Base-by-base conservation (phyloP, 2,797 vertebrate genomes). In the Otolemur crassicaudatus region DNA sequence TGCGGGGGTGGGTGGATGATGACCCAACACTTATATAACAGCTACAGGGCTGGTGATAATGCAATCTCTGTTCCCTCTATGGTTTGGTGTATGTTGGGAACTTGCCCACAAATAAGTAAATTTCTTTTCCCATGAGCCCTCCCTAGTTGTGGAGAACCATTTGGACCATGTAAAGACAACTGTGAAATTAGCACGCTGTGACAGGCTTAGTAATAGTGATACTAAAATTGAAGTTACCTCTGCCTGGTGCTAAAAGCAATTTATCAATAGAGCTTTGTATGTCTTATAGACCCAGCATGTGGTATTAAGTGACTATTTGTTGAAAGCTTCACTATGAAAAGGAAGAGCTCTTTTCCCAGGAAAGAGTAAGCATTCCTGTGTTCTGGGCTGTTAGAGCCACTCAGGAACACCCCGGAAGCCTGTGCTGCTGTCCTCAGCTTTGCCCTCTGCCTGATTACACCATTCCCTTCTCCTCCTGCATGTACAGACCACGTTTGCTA, bases 131-230 rank as follows among this genome's bases (percentile, higher is more conserved):
- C n/a, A 43, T 9, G 53, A 87, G 75, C 49, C 65, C 22, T 91
- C 40, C 58, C 29, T 93, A 43, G 12, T 40, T 94, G 25, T 61
- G 29, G 37, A 69, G 85, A 94, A 83, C 46, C 22, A 46, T 90
- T 92, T 90, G 75, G 65, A 85, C 73, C 56, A 95, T 9, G n/a
- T 83, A 34, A 90, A 87, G 93, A 60, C 90, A 95, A 65, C 60
- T 76, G 43, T 80, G 92, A 95, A 88, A 89, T 79, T 69, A 46
- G 76, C 63, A 85, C 20, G 27, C 69, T 27, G 23, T 53, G 49
- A 79, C 69, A 90, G 73, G 14, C 75, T 56, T 19, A 43, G 60
- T 25, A 77, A 27, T 19, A 13, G 31, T 85, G 79, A 81, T 3
- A 16, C 43, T 86, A 61, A 92, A 92, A 87, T 61, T 53, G 88